Percentiles rank a stretch among this genome's conserved stretches.
Evolutionary conservation across 2,888 invertebrate genomes (phyloP).

Genomic region (Mythimna impura): DNA sequence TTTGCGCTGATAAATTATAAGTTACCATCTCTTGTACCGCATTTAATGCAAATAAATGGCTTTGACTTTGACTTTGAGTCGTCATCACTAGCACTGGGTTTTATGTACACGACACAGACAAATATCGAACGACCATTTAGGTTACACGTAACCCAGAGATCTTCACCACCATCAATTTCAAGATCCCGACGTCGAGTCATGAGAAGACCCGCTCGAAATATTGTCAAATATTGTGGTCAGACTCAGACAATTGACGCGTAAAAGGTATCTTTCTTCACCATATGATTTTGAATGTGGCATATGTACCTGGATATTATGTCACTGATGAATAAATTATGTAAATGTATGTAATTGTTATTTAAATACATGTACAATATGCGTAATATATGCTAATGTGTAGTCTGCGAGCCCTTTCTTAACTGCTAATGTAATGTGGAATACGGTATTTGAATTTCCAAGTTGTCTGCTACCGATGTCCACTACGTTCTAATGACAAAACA

Average conservation of each 20-base stretch:
- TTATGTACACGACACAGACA: too few species aligned
- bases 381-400: conserved; percentile 43
- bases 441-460: conserved; percentile 45
- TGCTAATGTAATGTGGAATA: conserved; percentile 22
- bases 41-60: too few species aligned
- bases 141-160: too few species aligned
- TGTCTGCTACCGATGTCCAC: background rate
- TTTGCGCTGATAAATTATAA: too few species aligned
- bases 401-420: conserved; percentile 23
- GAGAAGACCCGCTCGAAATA: too few species aligned
- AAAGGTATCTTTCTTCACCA: background rate
- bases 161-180: too few species aligned
- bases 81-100: too few species aligned
- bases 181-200: too few species aligned
- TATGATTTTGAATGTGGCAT: background rate
- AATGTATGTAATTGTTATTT: conserved; percentile 32
- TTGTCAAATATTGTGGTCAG: background rate
- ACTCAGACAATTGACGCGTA: background rate
- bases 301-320: conserved; percentile 8
- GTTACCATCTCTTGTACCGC: too few species aligned
- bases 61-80: too few species aligned
- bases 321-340: conserved; percentile 36
- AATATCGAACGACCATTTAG: too few species aligned
- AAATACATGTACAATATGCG: conserved; percentile 43
- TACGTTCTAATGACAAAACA: conserved; percentile 24